Base-by-base conservation (phyloP, 23 tunicate species). In the Phallusia fumigata region DNA sequence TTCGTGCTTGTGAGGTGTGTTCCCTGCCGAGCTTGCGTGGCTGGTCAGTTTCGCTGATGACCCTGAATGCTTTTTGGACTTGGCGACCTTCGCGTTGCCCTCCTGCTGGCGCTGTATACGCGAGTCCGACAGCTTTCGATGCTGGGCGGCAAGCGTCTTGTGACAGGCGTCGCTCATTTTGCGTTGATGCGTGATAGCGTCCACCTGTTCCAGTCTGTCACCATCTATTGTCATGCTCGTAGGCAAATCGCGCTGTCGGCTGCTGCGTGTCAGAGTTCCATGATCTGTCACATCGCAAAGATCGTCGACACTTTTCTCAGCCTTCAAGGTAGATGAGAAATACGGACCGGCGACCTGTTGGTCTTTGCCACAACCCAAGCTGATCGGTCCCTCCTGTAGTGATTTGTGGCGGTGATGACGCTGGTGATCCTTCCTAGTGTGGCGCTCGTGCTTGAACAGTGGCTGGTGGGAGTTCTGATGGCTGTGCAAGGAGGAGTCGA, bases 131-230 rank as follows among this genome's bases (percentile, higher is more conserved):
- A 82, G 82, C 76, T 88, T 88, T 0, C 91, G 36, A 65, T 82
- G 84, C 49, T 88, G 91, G 31, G 91, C 91, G 21, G 91, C 85
- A 31, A 88, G 52, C 18, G 86, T 88, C 45, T 78, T 72, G 86
- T 84, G 85, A 69, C 86, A 88, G 21, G 85, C 86, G 52, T 88
- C 91, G 82, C 91, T 88, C 91, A 88, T 88, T 77, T 82, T 88
- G 33, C 85, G 78, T 22, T 86, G 65, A 45, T 22, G 86, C 76
- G 36, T 79, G 58, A 58, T 10, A 77, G 58, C 30, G 28, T 77
- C 81, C 34, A 26, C 35, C 8, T 19, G 24, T 33, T 74, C 78
- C 19, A 47, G 64, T 21, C 64, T 33, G 30, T 77, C 58, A 18
- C 19, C 13, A 3, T 10, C 6, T 28, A 5, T 10, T 22, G 35